Conservation (phyloP, 2,888 invertebrate species). For the Nephrotoma flavescens region DNA sequence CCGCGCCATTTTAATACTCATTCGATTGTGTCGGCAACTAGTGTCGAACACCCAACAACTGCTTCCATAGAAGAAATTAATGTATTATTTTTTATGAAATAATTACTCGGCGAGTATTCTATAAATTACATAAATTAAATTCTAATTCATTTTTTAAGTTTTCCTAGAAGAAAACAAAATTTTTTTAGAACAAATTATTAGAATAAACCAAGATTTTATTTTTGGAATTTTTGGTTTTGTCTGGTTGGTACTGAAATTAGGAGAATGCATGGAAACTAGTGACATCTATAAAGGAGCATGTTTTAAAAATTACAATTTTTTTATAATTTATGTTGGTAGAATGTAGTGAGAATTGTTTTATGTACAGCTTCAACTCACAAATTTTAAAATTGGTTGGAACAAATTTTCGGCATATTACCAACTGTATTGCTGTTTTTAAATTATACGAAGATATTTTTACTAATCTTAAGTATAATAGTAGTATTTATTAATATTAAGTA, state of each 20-base stretch:
- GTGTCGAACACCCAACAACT: neutral
- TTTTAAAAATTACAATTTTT: neutral
- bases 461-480: no score
- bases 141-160: neutral
- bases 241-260: neutral
- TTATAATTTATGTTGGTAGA: neutral
- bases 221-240: neutral
- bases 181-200: constrained; percentile 2
- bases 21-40: neutral
- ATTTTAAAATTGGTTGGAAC: no score
- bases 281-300: neutral
- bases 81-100: constrained; percentile 2
- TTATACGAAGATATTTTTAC: no score
- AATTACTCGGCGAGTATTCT: neutral
- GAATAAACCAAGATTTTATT: neutral
- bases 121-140: constrained; percentile 1
- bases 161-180: constrained; percentile 3
- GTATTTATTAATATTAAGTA: no score
- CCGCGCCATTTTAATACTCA: constrained; percentile 5
- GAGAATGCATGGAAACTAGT: neutral
- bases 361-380: no score
- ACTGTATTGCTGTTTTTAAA: no score
- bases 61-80: neutral
- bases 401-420: no score
- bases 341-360: neutral